phyloP scores from a whole-genome alignment of 2,888 invertebrate species.

The Leucophora obtusa region DNA sequence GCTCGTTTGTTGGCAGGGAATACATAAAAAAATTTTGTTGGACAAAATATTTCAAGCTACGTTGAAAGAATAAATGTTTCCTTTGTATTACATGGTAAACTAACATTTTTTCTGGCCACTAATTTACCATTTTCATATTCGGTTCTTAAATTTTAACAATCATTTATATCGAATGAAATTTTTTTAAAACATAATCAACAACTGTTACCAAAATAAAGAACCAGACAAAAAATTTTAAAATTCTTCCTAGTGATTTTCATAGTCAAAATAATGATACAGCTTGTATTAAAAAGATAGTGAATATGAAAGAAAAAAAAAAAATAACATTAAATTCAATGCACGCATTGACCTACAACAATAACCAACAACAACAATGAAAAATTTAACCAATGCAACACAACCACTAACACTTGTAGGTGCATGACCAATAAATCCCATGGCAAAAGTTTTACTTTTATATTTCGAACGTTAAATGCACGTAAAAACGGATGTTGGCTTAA shows the following conservation, averaged over 20 bases:
- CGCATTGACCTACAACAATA: conserved; percentile 51
- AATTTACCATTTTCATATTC: neutral
- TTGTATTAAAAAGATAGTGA: neutral
- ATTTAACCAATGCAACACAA: conserved; percentile 54
- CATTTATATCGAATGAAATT: conserved; percentile 20
- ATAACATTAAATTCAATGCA: conserved; percentile 20
- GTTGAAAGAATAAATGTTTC: no score
- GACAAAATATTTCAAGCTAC: no score
- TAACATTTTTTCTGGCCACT: no score
- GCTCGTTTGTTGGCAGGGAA: no score
- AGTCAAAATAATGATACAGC: conserved; percentile 10
- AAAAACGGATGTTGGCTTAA: conserved; percentile 26
- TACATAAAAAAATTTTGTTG: no score
- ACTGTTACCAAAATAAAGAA: conserved; percentile 23
- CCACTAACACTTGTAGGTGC: conserved; percentile 60
- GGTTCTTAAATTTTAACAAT: neutral
- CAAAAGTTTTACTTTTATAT: conserved; percentile 17
- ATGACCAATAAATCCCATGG: conserved; percentile 17
- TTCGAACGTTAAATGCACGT: conserved; percentile 21
- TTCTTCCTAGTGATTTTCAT: conserved; percentile 16
- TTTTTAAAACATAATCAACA: conserved; percentile 36
- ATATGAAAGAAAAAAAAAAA: neutral
- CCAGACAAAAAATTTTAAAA: conserved; percentile 38
- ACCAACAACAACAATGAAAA: conserved; percentile 28
- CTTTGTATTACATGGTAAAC: no score